These are phyloP conservation scores for Mythimna lalbum DNA, from an alignment of 2,888 invertebrate species.

Conservation along the genomic window DNA sequence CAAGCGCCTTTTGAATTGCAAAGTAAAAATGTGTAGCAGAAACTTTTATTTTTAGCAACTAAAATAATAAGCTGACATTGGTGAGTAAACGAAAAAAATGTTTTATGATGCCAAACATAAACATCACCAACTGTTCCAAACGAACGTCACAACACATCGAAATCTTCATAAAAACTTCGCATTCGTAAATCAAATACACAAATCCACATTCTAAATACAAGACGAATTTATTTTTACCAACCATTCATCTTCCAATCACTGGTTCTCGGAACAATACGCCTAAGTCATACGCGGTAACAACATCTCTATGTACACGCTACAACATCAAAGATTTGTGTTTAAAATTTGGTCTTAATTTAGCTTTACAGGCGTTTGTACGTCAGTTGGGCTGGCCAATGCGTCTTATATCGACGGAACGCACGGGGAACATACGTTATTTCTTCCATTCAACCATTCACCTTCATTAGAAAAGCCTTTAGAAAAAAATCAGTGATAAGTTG, in stretches of 20 bases:
- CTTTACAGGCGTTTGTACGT: constrained; percentile 90
- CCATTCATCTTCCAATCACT: constrained; percentile 34
- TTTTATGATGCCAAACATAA: constrained; percentile 37
- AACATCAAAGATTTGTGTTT: constrained; percentile 90
- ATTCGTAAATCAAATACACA: constrained; percentile 25
- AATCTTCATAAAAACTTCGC: constrained; percentile 33
- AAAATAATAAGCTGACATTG: constrained; percentile 36
- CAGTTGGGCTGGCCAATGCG: constrained; percentile 88
- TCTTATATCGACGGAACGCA: constrained; percentile 85
- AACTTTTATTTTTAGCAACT: constrained; percentile 8
- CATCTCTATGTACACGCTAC: constrained; percentile 80
- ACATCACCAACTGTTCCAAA: constrained; percentile 37
- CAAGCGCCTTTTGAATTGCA: not conserved
- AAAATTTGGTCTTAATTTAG: constrained; percentile 91
- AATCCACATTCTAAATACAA: constrained; percentile 9
- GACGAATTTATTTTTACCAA: constrained; percentile 30
- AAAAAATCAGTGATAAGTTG: constrained; percentile 57
- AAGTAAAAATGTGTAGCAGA: not conserved
- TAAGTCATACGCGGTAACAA: constrained; percentile 69
- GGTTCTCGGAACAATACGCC: constrained; percentile 51
- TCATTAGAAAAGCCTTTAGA: constrained; percentile 63
- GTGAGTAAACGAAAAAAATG: constrained; percentile 33
- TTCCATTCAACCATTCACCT: constrained; percentile 62
- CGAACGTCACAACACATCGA: constrained; percentile 8
- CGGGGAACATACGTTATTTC: constrained; percentile 66